Evolutionary conservation across 2,888 invertebrate genomes (phyloP), one percentile per base, ranked within the genome.

Genomic region (Conus canariensis): DNA sequence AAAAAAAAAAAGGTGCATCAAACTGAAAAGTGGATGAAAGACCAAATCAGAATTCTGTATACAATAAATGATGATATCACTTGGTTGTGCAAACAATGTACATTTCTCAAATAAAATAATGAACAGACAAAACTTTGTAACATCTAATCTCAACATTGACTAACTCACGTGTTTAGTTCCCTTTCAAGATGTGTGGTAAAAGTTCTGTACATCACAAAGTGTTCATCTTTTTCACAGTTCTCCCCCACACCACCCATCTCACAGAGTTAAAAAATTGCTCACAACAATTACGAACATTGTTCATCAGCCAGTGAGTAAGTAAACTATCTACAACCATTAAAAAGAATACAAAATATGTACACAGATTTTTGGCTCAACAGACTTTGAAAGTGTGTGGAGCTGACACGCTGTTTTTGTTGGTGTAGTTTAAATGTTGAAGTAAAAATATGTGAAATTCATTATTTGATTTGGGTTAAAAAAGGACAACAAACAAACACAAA

Each of bases 161-260:
- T 83, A 58, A 83, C 58, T 22, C 82, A 83, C 12, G 56, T 83
- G 10, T 58, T 25, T 83, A 58, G 82, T 56, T 83, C 7, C 82
- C 82, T 83, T 56, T 83, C 6, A 58, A 56, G 19, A 58, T 22
- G 56, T 56, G 19, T 83, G 22, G 56, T 83, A 83, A 16, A 83
- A 83, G 82, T 56, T 83, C 56, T 83, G 56, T 83, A 83, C 82
- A 83, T 83, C 82, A 83, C 82, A 83, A 83, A 83, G 56, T 16
- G 5, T 82, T 19, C 19, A 19, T 56, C 7, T 7, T 7, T 25
- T 12, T 10, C 82, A 83, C 56, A 58, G 5, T 58, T 58, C 56
- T 58, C 82, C 77, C 7, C 82, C 19, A 16, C 30, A 80, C 77
- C 16, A 45, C 82, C 82, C 82, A 83, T 7, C 58, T 56, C 56